A percentile compares a stretch with the other conserved stretches of the same genome.
Conservation (phyloP, 2,888 invertebrate genomes). For the Apomyelois bistriatella region DNA sequence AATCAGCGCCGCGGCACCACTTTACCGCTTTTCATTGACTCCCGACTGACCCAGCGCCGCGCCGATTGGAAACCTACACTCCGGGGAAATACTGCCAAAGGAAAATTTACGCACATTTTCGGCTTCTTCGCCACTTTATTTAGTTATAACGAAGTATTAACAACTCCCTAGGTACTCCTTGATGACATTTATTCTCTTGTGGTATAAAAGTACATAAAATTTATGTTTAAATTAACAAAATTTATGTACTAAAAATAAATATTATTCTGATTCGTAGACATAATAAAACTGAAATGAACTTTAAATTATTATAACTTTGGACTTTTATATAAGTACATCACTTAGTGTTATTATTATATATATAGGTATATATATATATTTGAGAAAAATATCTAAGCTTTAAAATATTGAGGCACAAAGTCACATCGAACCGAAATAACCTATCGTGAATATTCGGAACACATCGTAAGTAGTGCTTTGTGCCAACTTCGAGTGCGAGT, state of each 20-base stretch:
- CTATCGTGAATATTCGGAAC: slow-evolving; percentile 41
- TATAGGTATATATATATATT: no score
- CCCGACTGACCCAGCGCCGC: slow-evolving; percentile 66
- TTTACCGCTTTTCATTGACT: slow-evolving; percentile 78
- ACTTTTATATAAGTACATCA: no score
- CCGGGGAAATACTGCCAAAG: slow-evolving; percentile 56
- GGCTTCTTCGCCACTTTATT: slow-evolving; percentile 37
- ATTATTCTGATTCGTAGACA: no score
- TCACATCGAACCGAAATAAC: slow-evolving; percentile 14
- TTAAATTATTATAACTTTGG: no score
- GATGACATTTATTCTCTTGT: slow-evolving; percentile 19
- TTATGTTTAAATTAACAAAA: no score
- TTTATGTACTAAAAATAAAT: no score
- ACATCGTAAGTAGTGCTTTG: slow-evolving; percentile 50
- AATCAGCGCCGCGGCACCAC: slow-evolving; percentile 75
- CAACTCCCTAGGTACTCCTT: slow-evolving; percentile 28
- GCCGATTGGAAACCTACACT: slow-evolving; percentile 74
- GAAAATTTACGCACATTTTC: slow-evolving; percentile 61
- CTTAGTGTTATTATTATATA: no score
- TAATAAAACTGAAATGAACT: no score
- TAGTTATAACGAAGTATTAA: slow-evolving; percentile 33
- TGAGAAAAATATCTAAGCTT: no score
- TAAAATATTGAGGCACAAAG: no score
- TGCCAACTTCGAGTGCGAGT: slow-evolving; percentile 47
- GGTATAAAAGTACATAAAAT: not conserved